Evolutionary conservation across 2,797 vertebrate species (phyloP).

Genomic region (Galago senegalensis): DNA sequence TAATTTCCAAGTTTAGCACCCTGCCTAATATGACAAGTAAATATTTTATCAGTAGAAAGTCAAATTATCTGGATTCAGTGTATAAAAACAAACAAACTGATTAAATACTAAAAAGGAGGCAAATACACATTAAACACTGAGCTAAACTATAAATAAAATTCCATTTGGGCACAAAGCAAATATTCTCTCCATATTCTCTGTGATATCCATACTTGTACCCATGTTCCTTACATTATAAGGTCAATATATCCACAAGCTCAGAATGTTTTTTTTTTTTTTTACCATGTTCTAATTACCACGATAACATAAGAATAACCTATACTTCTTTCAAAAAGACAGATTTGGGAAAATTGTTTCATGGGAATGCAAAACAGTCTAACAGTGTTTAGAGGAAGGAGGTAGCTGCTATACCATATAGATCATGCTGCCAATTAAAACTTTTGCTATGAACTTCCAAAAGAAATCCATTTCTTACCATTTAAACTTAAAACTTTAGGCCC

Average conservation of each 20-base stretch:
- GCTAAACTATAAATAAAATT: not conserved
- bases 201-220: not conserved
- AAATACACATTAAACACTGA: not conserved
- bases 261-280: not conserved
- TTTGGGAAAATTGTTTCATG: constrained; percentile 25
- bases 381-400: not conserved
- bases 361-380: constrained; percentile 54
- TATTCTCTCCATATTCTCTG: not conserved
- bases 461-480: constrained; percentile 59
- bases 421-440: constrained; percentile 33
- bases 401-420: not conserved
- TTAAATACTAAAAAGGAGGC: constrained; percentile 10
- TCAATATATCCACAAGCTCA: not conserved
- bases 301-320: not conserved
- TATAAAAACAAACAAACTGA: constrained; percentile 34
- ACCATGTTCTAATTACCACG: not conserved
- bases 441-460: constrained; percentile 24
- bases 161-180: not conserved
- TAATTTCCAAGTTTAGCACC: constrained; percentile 77
- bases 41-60: constrained; percentile 76
- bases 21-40: constrained; percentile 70
- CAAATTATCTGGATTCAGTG: not conserved
- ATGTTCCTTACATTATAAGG: not conserved
- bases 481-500: constrained; percentile 45
- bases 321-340: constrained; percentile 14